Percentiles rank a stretch among this genome's conserved stretches.
Evolutionary conservation across 1,140 invertebrate genomes (phyloP).

Genomic region (Grapholita molesta): DNA sequence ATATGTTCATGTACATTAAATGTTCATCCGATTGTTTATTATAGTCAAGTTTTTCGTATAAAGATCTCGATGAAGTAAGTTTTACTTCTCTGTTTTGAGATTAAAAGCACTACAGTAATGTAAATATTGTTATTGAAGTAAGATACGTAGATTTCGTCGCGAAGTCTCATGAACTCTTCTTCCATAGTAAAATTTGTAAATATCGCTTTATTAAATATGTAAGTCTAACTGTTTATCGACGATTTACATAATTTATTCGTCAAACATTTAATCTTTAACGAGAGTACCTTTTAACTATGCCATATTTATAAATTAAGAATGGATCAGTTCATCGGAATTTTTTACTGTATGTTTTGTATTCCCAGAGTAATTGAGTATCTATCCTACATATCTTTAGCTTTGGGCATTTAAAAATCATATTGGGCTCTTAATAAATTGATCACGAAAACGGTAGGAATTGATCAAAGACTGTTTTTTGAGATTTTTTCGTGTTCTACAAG

Average conservation of each 20-base stretch:
- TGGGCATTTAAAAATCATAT: conserved; percentile 23
- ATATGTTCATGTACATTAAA: conserved; percentile 30
- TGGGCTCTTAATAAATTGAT: conserved; percentile 35
- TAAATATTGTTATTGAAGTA: conserved; percentile 71
- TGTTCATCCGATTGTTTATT: conserved; percentile 51
- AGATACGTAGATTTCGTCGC: conserved; percentile 58
- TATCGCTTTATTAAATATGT: conserved; percentile 62
- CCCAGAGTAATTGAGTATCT: conserved; percentile 37
- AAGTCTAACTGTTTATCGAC: conserved; percentile 65
- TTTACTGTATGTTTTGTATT: conserved; percentile 42
- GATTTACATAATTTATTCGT: conserved; percentile 71
- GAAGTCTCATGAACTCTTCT: conserved; percentile 64
- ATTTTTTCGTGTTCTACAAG: conserved; percentile 30
- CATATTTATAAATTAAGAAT: conserved; percentile 73
- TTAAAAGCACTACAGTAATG: conserved; percentile 43
- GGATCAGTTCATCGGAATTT: conserved; percentile 15
- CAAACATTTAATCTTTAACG: conserved; percentile 71
- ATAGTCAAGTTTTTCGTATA: conserved; percentile 45
- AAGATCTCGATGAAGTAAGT: conserved; percentile 62
- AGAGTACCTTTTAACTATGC: conserved; percentile 73
- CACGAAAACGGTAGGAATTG: conserved; percentile 64
- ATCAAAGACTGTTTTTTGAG: conserved; percentile 70
- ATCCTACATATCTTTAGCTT: conserved; percentile 43
- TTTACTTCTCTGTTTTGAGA: conserved; percentile 54
- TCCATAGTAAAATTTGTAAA: conserved; percentile 78